A percentile compares a stretch with the other conserved stretches of the same genome.
phyloP scores from a whole-genome alignment of 2,888 invertebrate genomes.

The Macaria liturata region DNA sequence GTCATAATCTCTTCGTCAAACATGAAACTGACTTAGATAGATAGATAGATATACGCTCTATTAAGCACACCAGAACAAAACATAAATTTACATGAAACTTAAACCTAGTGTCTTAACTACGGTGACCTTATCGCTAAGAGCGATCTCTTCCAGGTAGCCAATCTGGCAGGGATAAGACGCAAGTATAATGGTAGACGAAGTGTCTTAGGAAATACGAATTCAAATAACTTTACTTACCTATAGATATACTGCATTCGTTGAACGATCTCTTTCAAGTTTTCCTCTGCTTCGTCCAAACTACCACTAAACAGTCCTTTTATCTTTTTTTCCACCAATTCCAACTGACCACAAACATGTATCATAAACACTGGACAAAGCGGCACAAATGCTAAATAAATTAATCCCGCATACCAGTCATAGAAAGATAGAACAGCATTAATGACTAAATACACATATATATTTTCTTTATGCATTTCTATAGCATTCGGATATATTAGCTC shows the following conservation, averaged over 20 bases:
- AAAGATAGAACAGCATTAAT: background rate
- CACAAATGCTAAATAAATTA: background rate
- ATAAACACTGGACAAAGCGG: constrained; percentile 3
- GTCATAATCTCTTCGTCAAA: too few relatives aligned
- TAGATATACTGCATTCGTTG: background rate
- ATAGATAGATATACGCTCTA: too few relatives aligned
- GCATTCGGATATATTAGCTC: background rate
- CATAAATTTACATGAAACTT: too few relatives aligned
- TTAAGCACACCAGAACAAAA: too few relatives aligned
- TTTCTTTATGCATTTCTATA: background rate
- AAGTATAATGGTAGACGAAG: too few relatives aligned
- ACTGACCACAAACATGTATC: constrained; percentile 23
- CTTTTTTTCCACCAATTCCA: background rate
- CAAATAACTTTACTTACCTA: background rate
- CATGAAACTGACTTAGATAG: too few relatives aligned
- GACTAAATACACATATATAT: background rate
- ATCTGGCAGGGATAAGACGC: too few relatives aligned
- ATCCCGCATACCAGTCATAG: background rate
- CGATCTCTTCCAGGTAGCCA: too few relatives aligned
- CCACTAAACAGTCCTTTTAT: background rate
- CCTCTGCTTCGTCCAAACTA: background rate
- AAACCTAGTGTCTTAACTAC: too few relatives aligned
- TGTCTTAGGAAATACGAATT: too few relatives aligned
- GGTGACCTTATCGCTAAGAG: too few relatives aligned
- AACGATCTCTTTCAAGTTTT: background rate